Base-by-base conservation (phyloP, 2,113 vertebrate species). In the Dolichallabes microphthalmus region DNA sequence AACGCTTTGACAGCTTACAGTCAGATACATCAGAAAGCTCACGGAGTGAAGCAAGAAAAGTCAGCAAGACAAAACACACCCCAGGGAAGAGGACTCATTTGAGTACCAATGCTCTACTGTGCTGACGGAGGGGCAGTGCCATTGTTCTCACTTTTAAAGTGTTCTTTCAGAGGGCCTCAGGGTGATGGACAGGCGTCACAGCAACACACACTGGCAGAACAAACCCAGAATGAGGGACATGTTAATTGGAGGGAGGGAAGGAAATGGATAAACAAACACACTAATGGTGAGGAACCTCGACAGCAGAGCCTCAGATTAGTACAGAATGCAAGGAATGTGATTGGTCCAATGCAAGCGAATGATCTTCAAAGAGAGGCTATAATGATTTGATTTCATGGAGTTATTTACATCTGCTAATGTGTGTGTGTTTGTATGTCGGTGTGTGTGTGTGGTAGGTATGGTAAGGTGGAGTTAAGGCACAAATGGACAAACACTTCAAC, bases 191-290 rank as follows among this genome's bases (percentile, higher is more conserved):
- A 89, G 90, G 90, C 86, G 90, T 90, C 88, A 88, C 87, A 81
- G 86, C 76, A 86, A 87, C 87, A 89, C 88, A 89, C 87, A 89
- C 86, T 64, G 73, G 79, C 86, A 86, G 87, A 86, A 87, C 83
- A 90, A 84, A 88, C 87, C 87, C 82, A 85, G 80, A 86, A 71
- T 84, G 87, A 25, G 86, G 85, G 87, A 75, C 77, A 92, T 89
- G 89, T 89, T 92, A 89, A 91, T 90, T 86, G 89, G 84, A 89
- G 90, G 89, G 87, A 91, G 87, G 89, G 90, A 90, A 89, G 87
- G 84, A 90, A 90, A 87, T 87, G 85, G 85, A 85, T 89, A 90
- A 90, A 90, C 88, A 91, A 92, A 92, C 89, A 88, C 86, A 87
- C 69, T 89, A 89, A 88, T 83, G 87, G 87, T 85, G 87, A 86